A percentile compares a stretch with the other conserved stretches of the same genome.
Evolutionary conservation across 2,797 vertebrate genomes (phyloP).

Genomic region (Perdix hodgsoniae): DNA sequence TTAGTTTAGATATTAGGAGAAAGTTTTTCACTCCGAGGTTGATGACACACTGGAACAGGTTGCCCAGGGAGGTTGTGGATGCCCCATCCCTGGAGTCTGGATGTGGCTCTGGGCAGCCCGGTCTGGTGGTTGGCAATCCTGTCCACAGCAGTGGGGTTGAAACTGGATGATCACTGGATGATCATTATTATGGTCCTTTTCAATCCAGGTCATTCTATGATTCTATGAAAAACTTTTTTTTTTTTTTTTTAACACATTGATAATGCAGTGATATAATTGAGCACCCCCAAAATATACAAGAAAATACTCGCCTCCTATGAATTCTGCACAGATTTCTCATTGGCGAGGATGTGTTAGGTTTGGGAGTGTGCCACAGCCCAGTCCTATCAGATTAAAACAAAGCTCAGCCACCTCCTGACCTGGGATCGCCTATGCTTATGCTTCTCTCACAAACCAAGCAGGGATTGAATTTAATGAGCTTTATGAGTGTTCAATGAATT

Average conservation of each 20-base stretch:
- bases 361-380: accelerated
- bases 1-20: too few relatives aligned
- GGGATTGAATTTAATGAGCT: conserved; percentile 1
- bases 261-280: not conserved
- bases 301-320: not conserved
- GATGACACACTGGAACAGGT: too few relatives aligned
- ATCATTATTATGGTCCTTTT: too few relatives aligned
- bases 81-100: too few relatives aligned
- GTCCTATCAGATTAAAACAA: not conserved
- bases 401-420: not conserved
- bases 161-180: too few relatives aligned
- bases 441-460: not conserved
- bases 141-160: too few relatives aligned
- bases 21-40: too few relatives aligned
- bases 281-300: not conserved
- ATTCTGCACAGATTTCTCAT: accelerated
- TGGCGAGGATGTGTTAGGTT: not conserved
- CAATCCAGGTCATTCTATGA: too few relatives aligned
- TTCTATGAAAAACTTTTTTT: not conserved
- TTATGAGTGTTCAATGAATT: not conserved
- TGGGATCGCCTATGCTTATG: accelerated
- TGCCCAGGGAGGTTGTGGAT: too few relatives aligned
- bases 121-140: too few relatives aligned
- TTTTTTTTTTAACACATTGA: not conserved
- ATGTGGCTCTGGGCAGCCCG: too few relatives aligned